Evolutionary conservation across 1,140 invertebrate species (phyloP).

Genomic region (Arctopsyche grandis): DNA sequence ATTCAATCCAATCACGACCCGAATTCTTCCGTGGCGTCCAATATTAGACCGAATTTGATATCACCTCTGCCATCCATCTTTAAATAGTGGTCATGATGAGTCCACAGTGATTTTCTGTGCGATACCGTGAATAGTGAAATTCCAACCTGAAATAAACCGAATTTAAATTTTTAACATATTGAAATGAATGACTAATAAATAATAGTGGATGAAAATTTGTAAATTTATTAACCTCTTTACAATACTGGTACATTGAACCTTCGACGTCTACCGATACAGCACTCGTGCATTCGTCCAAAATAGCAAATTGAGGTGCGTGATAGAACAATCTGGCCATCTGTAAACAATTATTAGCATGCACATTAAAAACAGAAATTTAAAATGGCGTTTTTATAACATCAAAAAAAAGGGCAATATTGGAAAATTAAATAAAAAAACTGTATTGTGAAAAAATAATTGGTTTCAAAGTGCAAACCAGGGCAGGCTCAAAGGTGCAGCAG

Average conservation of each 20-base stretch:
- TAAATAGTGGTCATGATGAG: constrained; percentile 95
- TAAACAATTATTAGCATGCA: constrained; percentile 51
- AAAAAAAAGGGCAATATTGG: not conserved
- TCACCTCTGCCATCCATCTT: constrained; percentile 94
- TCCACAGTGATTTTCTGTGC: constrained; percentile 95
- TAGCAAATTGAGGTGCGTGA: constrained; percentile 97
- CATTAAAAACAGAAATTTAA: not conserved
- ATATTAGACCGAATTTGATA: constrained; percentile 88
- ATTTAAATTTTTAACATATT: not conserved
- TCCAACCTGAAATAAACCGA: constrained; percentile 69
- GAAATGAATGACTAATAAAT: too few relatives aligned
- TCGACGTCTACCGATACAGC: constrained; percentile 98
- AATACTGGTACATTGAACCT: constrained; percentile 96
- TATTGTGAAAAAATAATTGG: not conserved
- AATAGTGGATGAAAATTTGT: not conserved
- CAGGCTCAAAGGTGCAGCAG: too few relatives aligned
- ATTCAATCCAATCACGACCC: constrained; percentile 77
- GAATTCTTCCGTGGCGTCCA: constrained; percentile 88
- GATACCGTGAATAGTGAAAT: constrained; percentile 98
- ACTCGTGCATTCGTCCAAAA: constrained; percentile 98
- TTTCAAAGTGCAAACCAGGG: not conserved
- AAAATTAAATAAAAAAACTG: not conserved
- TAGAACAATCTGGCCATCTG: constrained; percentile 98
- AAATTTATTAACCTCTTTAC: constrained; percentile 67
- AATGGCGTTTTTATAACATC: too few relatives aligned